Base-by-base conservation (phyloP, 2,797 vertebrate species). In the Coregonus sp. region DNA sequence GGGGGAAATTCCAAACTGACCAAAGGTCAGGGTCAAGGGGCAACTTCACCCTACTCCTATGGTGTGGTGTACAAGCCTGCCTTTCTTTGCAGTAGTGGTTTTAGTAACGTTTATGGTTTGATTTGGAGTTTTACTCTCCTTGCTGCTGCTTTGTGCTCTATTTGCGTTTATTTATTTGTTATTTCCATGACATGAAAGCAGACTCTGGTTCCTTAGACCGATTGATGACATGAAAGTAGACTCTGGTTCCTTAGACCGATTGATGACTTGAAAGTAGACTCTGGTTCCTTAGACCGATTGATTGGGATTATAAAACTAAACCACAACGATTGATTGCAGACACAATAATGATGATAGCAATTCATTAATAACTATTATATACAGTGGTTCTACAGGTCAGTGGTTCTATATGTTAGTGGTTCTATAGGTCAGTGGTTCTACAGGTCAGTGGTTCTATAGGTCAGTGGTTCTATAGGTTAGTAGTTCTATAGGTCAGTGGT, bases 1-100 rank as follows among this genome's bases (percentile, higher is more conserved):
- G n/a, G 18, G 18, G 56, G 56, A 20, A 9, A 59, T 59, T n/a
- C 1, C 2, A 59, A 59, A 59, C 6, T 59, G 6, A 20, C 56
- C 56, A 2, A 18, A 59, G n/a, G 20, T 59, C 56, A 59, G 56
- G 18, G 1, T 20, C 56, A n/a, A 59, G 6, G 56, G 56, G n/a
- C 18, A 20, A 20, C 56, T 71, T 89, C 82, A 82, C 90, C 40
- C 91, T 86, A 82, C 84, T 89, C 88, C 83, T 16, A 80, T 86
- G 74, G 89, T 86, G 89, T 90, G 91, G 92, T 47, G 40, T 0
- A 90, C 86, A 86, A 89, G 90, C 89, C 91, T 91, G 95, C 91
- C 92, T 93, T 92, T 91, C 92, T 96, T 95, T 96, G 95, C 95
- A 94, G 93, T 94, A 84, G 86, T 86, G 77, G 90, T 88, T 89